Evolutionary conservation across 2,113 vertebrate genomes (phyloP).

Genomic region (rat (Rattus norvegicus)): GRCr8 NC_086024.1:103561501-103562000

Average conservation of each 20-base stretch:
- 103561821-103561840: not conserved
- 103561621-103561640: not conserved
- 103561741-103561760: not conserved
- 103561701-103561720: conserved; percentile 26
- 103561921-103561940: not conserved
- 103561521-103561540: not conserved
- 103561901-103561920: not conserved
- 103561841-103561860: not conserved
- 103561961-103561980: not conserved
- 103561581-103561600: not conserved
- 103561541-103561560: conserved; percentile 22
- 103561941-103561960: not conserved
- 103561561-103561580: not conserved
- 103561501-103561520: not conserved
- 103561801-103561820: not conserved
- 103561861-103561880: not conserved
- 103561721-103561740: not conserved
- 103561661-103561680: conserved; percentile 33
- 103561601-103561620: not conserved
- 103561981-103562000: conserved; percentile 12
- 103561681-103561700: not conserved
- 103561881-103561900: not conserved
- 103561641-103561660: not conserved
- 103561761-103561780: not conserved
- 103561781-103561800: not conserved